A percentile compares a stretch with the other conserved stretches of the same genome.
Conservation (phyloP, 2,797 vertebrate species). For the Peromyscus melanophrys region DNA sequence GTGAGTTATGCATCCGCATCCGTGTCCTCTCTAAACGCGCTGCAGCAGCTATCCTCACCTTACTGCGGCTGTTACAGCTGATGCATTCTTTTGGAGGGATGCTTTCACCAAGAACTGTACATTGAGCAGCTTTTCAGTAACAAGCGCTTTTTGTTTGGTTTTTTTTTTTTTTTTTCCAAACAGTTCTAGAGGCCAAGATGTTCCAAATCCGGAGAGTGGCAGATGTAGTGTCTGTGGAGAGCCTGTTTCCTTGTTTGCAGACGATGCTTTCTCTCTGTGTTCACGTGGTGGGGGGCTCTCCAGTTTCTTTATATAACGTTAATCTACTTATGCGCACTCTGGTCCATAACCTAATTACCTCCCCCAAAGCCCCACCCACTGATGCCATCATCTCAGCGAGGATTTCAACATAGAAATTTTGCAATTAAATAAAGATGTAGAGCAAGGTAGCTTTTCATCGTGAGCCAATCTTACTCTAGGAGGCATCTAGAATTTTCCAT, state of each 20-base stretch:
- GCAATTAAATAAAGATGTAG: not conserved
- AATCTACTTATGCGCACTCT: not conserved
- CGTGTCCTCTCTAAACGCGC: too few relatives aligned
- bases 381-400: not conserved
- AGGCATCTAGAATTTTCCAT: not conserved
- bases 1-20: fast-evolving
- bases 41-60: not conserved
- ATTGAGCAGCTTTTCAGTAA: not conserved
- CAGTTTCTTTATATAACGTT: not conserved
- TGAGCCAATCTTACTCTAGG: not conserved
- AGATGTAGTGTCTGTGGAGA: not conserved
- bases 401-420: not conserved
- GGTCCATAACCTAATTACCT: not conserved
- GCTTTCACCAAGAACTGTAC: not conserved
- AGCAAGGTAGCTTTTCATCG: not conserved
- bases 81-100: not conserved
- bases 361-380: not conserved
- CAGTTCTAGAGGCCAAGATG: not conserved
- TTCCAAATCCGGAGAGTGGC: too few relatives aligned
- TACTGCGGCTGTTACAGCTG: not conserved
- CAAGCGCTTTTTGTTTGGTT: too few relatives aligned
- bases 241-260: not conserved
- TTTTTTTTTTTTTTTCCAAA: not conserved
- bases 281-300: too few relatives aligned
- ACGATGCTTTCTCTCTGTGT: not conserved